Conservation (phyloP, 2,113 vertebrate genomes). For the Puntigrus tetrazona region DNA sequence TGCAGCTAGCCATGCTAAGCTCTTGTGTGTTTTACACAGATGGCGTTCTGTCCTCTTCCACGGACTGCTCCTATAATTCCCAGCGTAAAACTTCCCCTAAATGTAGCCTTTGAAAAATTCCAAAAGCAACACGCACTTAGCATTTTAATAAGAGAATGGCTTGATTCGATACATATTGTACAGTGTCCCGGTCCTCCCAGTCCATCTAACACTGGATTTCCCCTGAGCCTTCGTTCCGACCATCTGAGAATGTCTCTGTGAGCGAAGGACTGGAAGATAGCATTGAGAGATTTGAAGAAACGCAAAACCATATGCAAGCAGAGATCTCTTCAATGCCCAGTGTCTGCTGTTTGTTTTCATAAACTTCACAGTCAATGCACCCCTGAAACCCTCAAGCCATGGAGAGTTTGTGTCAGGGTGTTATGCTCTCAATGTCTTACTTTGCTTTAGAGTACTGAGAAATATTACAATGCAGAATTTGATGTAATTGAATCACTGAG, state of each 20-base stretch:
- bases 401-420: slow-evolving; percentile 36
- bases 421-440: slow-evolving; percentile 18
- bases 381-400: neutral
- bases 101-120: slow-evolving; percentile 75
- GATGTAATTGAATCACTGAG: neutral
- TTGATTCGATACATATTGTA: slow-evolving; percentile 68
- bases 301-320: slow-evolving; percentile 74
- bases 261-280: slow-evolving; percentile 63
- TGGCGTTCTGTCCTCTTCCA: slow-evolving; percentile 66
- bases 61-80: slow-evolving; percentile 73
- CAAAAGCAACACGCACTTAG: slow-evolving; percentile 73
- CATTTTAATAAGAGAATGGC: slow-evolving; percentile 73
- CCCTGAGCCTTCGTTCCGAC: slow-evolving; percentile 61
- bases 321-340: slow-evolving; percentile 41
- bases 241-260: slow-evolving; percentile 66
- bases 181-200: slow-evolving; percentile 64
- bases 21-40: slow-evolving; percentile 73
- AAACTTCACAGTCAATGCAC: slow-evolving; percentile 59
- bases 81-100: slow-evolving; percentile 72
- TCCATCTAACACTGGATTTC: slow-evolving; percentile 78
- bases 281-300: slow-evolving; percentile 71
- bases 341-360: slow-evolving; percentile 76
- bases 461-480: neutral
- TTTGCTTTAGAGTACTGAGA: neutral
- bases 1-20: slow-evolving; percentile 53